These are phyloP conservation scores for Gastracanthus pulcherrimus DNA, from an alignment of 2,888 invertebrate species.

Conservation along the genomic window DNA sequence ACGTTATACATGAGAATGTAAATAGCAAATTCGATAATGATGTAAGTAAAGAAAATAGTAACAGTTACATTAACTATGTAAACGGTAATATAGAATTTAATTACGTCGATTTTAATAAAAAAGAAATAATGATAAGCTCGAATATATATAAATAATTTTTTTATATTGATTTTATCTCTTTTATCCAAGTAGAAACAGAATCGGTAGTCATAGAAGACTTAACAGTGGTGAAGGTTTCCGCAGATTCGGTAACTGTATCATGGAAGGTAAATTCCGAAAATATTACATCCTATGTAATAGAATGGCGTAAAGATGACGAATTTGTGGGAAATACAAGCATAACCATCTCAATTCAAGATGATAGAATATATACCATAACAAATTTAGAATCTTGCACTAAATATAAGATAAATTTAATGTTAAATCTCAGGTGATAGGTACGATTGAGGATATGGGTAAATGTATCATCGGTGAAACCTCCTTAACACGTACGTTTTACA, in stretches of 20 bases:
- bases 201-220: background rate
- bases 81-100: no score
- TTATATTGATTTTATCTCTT: background rate
- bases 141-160: no score
- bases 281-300: background rate
- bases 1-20: no score
- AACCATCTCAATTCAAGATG: background rate
- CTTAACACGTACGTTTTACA: conserved; percentile 49
- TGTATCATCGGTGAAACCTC: background rate
- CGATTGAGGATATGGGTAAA: background rate
- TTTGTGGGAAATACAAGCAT: background rate
- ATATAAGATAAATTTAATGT: conserved; percentile 61
- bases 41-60: no score
- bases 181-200: background rate
- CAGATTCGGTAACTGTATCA: conserved; percentile 7
- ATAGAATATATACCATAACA: conserved; percentile 48
- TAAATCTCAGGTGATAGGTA: no score
- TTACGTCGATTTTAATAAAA: no score
- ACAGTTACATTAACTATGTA: no score
- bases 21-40: no score
- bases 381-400: conserved; percentile 60
- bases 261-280: background rate
- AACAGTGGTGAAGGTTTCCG: background rate
- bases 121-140: no score
- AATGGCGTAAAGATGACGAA: conserved; percentile 7